phyloP scores from a whole-genome alignment of 2,888 invertebrate species.

The Cryptocheilus praepositus region DNA sequence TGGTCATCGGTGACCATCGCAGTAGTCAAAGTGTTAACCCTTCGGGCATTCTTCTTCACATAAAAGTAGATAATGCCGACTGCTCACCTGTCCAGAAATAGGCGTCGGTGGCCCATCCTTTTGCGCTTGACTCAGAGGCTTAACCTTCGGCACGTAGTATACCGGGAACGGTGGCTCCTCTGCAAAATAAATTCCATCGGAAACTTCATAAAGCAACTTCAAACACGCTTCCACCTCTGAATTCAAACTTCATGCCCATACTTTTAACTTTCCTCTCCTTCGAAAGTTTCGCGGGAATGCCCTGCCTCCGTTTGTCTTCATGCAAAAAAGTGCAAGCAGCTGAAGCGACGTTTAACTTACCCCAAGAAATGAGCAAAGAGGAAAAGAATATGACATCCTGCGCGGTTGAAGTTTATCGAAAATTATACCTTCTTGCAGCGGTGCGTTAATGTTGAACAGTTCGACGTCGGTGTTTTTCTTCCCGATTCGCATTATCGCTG shows the following conservation, averaged over 20 bases:
- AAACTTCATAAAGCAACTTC: background rate
- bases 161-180: conserved; percentile 68
- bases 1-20: too few relatives aligned
- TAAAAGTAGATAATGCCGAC: background rate
- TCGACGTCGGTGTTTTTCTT: conserved; percentile 55
- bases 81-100: conserved; percentile 66
- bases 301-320: too few relatives aligned
- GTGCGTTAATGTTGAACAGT: conserved; percentile 54
- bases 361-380: background rate
- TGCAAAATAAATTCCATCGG: conserved; percentile 34
- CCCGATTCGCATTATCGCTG: conserved; percentile 65
- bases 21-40: too few relatives aligned
- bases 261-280: too few relatives aligned
- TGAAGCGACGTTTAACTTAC: background rate
- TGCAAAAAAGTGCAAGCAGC: background rate
- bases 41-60: background rate
- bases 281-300: too few relatives aligned
- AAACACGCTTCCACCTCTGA: background rate
- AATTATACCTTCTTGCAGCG: conserved; percentile 55
- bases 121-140: conserved; percentile 50
- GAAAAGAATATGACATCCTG: background rate
- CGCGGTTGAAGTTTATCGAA: background rate
- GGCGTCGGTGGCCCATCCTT: conserved; percentile 55
- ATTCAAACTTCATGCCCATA: background rate
- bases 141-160: conserved; percentile 62